Percentiles rank a stretch among this genome's conserved stretches.
These are phyloP conservation scores for Melanotaenia maccullochi DNA, from an alignment of 2,797 vertebrate species.

Conservation along the genomic window DNA sequence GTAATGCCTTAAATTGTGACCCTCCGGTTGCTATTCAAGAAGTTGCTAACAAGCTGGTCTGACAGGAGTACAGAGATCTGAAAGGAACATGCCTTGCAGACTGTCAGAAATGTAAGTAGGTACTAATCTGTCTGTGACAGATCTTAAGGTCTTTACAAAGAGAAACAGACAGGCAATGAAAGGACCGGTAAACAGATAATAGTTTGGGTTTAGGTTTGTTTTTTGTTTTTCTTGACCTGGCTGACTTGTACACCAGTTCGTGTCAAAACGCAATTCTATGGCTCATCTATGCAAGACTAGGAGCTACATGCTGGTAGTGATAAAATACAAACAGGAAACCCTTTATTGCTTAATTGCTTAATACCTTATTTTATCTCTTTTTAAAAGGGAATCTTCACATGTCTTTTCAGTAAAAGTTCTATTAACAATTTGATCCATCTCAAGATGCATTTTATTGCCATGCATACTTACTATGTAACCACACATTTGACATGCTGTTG, in stretches of 20 bases:
- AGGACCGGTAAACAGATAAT: slow-evolving; percentile 5
- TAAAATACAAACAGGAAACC: neutral
- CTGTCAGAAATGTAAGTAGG: slow-evolving; percentile 18
- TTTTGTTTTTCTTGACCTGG: neutral
- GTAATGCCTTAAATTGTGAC: neutral
- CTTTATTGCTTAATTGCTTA: neutral
- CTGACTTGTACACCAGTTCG: neutral
- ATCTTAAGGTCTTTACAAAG: slow-evolving; percentile 13
- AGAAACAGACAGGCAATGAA: slow-evolving; percentile 8
- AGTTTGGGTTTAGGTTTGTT: neutral
- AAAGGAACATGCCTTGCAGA: neutral
- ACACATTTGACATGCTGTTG: too few relatives aligned
- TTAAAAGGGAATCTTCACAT: too few relatives aligned
- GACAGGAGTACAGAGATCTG: slow-evolving; percentile 8
- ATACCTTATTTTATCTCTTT: too few relatives aligned
- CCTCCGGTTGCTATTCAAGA: neutral
- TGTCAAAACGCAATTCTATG: neutral
- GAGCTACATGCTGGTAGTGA: neutral
- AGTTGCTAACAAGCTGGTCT: neutral
- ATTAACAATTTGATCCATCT: too few relatives aligned
- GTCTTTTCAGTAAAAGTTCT: too few relatives aligned
- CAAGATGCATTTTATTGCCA: too few relatives aligned
- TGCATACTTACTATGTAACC: too few relatives aligned
- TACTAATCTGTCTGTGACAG: slow-evolving; percentile 23
- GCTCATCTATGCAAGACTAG: neutral